Evolutionary conservation across 2,113 vertebrate species (phyloP), one percentile per base, ranked within the genome.

Genomic region (Aegotheles bennettii): DNA sequence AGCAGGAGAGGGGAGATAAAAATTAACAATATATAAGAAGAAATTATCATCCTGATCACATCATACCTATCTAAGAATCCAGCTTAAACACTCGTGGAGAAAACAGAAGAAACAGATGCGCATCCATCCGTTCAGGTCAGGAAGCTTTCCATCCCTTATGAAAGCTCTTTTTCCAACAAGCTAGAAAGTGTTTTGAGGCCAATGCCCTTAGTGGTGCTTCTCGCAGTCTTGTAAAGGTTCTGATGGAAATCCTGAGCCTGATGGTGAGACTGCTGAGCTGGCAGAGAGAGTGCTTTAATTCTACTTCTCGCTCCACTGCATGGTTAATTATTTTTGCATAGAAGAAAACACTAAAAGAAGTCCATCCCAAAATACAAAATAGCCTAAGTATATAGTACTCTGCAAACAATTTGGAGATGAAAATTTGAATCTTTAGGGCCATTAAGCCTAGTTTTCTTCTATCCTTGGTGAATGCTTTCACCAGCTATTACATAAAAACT

Each of bases 301-400:
- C 80, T 60, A n/a, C 56, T 84, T 90, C 73, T 90, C 12, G 7
- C 79, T 86, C 73, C 76, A 35, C 18, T 75, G 67, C 53, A 16
- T 76, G 60, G 36, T 78, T 92, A 93, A 93, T 88, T 90, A 68
- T 89, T 94, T 91, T 81, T 89, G 42, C 73, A 40, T 20, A 75
- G 68, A 71, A 92, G 68, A 86, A 86, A 87, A 64, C 47, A 8
- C 35, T 87, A 40, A n/a, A 92, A 87, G 21, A 80, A 89, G n/a
- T 75, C 35, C 26, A 31, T 63, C 84, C 18, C 50, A 77, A 87
- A 77, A 89, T 90, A 28, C 54, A 63, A 50, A 64, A 31, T 35
- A 67, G 35, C 57, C 19, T 20, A 70, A 84, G 21, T 67, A 9
- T 57, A 38, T 67, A 70, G 63, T 63, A 35, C 33, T 73, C 68